Conservation (phyloP, 2,888 invertebrate species). For the Phymatocera aterrima region DNA sequence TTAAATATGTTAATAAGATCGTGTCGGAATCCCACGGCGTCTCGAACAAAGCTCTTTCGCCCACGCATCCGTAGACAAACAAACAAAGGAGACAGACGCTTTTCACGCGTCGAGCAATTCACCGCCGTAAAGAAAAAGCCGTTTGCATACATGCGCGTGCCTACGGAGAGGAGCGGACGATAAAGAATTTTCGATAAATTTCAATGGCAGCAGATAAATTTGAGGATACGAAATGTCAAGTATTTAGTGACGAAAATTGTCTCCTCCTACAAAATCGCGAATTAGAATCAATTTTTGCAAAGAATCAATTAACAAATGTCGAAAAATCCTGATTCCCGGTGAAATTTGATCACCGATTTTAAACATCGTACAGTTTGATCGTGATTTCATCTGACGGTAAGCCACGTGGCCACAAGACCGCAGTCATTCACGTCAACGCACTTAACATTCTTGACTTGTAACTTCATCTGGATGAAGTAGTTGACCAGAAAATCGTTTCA, state of each 20-base stretch:
- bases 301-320: no score
- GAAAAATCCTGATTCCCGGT: no score
- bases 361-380: neutral
- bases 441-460: constrained; percentile 15
- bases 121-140: neutral
- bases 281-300: no score
- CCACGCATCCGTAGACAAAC: neutral
- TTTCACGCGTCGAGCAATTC: neutral
- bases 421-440: constrained; percentile 12
- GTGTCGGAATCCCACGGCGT: neutral
- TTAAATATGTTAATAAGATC: neutral
- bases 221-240: no score
- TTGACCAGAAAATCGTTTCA: neutral
- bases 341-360: no score
- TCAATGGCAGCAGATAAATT: no score
- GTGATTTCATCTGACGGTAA: neutral
- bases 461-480: neutral
- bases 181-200: no score
- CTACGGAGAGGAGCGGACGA: no score
- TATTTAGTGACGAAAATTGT: no score
- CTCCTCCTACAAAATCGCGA: no score
- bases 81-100: constrained; percentile 3
- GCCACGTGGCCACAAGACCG: constrained; percentile 7
- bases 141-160: no score
- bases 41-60: constrained; percentile 29